Base-by-base conservation (phyloP, 2,113 vertebrate species). In the Turdus rufiventris region DNA sequence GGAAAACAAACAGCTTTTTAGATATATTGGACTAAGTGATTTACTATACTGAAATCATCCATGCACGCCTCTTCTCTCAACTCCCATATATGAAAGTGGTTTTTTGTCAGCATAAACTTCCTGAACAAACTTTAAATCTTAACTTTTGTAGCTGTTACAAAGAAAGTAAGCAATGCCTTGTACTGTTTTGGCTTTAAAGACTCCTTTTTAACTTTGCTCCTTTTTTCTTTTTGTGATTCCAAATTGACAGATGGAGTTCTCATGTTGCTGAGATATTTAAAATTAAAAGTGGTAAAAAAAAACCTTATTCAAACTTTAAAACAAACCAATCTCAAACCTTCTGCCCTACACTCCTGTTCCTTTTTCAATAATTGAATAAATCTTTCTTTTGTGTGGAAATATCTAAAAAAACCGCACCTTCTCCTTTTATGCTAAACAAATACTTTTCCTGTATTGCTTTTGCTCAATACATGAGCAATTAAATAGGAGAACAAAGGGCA, bases 231-330 rank as follows among this genome's bases (percentile, higher is more conserved):
- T 84, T 81, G 28, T 75, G 25, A 72, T 73, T 92, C 56, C 9
- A 74, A 25, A 47, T 14, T 63, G 63, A 34, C 68, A 95, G 92
- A 92, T 84, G 80, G 68, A 70, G 38, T 58, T 85, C 11, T 71
- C 65, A 50, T 48, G 24, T 43, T 85, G 16, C n/a, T 36, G 43
- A 92, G 43, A 20, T 48, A 89, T 40, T 74, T 89, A 74, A 89
- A 95, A 71, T 77, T 61, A 70, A 85, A 95, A 89, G 51, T 36
- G 56, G 65, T 25, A 47, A 63, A 77, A 51, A 70, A 89, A 29
- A 12, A 40, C 40, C 6, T 25, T 74, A 74, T 42, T 87, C 66
- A 74, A 84, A 89, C 67, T 92, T 70, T 60, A 66, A 81, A 95
- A 63, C 26, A 81, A 89, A 71, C 4, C 7, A 60, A 67, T 25